phyloP scores from a whole-genome alignment of 2,113 vertebrate genomes.

The Heterotilapia buettikoferi region DNA sequence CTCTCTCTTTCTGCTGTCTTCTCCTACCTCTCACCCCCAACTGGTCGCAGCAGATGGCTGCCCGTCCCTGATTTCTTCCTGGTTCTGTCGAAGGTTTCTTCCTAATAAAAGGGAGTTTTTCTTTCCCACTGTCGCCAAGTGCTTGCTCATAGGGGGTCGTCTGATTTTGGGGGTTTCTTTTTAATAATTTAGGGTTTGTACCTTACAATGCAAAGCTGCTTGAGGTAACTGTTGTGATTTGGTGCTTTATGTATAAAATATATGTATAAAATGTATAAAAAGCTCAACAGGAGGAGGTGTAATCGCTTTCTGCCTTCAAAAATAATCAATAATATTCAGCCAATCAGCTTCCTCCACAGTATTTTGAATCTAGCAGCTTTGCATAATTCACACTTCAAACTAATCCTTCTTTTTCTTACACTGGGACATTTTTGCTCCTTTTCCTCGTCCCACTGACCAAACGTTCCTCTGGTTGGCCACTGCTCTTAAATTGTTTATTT shows the following conservation, averaged over 20 bases:
- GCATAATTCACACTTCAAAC: background rate
- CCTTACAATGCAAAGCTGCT: background rate
- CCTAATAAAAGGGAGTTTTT: background rate
- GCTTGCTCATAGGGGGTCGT: background rate
- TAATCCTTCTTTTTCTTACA: background rate
- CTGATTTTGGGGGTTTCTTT: background rate
- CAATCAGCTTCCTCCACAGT: background rate
- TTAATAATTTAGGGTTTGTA: background rate
- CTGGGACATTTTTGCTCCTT: background rate
- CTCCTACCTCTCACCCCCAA: background rate
- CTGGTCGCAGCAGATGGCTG: background rate
- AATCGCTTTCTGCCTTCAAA: background rate
- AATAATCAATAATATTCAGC: background rate
- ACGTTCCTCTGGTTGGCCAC: background rate
- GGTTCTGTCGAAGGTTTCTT: fast-evolving
- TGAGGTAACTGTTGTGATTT: background rate
- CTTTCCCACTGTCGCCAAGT: background rate
- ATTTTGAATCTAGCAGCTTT: background rate
- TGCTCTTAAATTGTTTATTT: background rate
- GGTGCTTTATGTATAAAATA: background rate
- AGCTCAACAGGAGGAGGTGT: fast-evolving
- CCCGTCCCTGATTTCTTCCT: background rate
- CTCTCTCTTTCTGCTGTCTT: background rate
- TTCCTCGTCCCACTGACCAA: background rate
- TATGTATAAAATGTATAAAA: background rate